phyloP scores from a whole-genome alignment of 2,113 vertebrate genomes.

The Ammospiza nelsoni region DNA sequence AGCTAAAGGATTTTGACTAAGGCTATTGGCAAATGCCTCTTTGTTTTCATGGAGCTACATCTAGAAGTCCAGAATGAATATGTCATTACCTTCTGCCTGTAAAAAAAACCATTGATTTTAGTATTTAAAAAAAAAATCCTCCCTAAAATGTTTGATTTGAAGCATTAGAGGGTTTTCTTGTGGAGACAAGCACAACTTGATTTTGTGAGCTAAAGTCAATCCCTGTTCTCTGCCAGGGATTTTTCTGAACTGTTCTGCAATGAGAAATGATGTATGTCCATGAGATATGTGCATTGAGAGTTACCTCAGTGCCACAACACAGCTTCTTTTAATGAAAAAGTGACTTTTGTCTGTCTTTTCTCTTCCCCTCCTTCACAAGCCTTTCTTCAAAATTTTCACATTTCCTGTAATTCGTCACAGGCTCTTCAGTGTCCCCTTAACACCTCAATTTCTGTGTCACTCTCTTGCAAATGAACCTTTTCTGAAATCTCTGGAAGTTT shows the following conservation, averaged over 20 bases:
- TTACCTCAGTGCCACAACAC: background rate
- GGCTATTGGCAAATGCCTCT: background rate
- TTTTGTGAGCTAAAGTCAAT: background rate
- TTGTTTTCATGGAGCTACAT: background rate
- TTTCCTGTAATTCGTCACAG: background rate
- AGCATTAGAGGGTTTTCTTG: background rate
- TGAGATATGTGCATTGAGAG: background rate
- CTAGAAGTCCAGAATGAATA: background rate
- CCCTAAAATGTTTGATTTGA: background rate
- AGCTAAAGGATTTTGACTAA: background rate
- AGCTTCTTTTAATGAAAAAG: background rate
- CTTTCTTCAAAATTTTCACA: background rate
- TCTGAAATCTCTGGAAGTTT: background rate
- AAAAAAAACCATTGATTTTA: background rate
- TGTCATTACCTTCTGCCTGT: background rate
- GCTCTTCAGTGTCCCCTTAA: background rate
- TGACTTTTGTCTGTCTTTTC: background rate
- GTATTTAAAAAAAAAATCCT: background rate
- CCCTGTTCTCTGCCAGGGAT: background rate
- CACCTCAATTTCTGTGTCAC: background rate
- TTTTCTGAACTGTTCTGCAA: background rate
- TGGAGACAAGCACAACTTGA: background rate
- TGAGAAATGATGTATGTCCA: background rate
- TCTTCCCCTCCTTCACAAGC: background rate
- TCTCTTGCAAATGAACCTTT: background rate